Percentiles rank a stretch among this genome's conserved stretches.
phyloP scores from a whole-genome alignment of 92 coral and sea anemone genomes.

The Paragorgia papillata region DNA sequence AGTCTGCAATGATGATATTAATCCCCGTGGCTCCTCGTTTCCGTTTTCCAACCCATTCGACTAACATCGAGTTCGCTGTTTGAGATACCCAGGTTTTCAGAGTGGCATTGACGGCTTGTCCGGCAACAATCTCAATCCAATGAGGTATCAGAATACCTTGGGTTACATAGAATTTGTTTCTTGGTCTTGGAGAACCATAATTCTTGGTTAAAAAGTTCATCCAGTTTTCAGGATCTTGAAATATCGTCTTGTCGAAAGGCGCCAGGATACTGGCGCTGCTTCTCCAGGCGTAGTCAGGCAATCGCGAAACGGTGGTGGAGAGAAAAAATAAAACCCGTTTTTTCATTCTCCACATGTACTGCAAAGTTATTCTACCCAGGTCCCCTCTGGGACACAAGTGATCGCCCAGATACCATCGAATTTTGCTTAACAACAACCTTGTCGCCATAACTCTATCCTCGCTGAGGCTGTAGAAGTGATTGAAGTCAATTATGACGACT shows the following conservation, averaged over 20 bases:
- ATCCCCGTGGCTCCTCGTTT: conserved; percentile 7
- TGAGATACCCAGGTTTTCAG: conserved; percentile 26
- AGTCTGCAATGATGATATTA: conserved; percentile 23
- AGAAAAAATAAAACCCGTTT: conserved; percentile 15
- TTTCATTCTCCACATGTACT: conserved; percentile 1
- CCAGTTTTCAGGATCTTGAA: conserved; percentile 31
- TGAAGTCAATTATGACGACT: conserved; percentile 12
- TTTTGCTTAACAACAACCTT: neutral
- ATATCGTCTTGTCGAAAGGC: conserved; percentile 1
- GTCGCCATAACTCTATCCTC: neutral
- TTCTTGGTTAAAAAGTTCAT: neutral
- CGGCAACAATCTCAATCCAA: conserved; percentile 21
- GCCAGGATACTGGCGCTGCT: neutral
- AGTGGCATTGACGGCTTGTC: conserved; percentile 25
- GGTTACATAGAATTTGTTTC: conserved; percentile 8
- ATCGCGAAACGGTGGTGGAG: neutral
- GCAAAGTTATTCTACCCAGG: neutral
- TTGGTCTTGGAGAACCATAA: conserved; percentile 1
- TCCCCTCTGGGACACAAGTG: conserved; percentile 21
- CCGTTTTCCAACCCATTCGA: conserved; percentile 22
- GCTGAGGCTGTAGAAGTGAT: neutral
- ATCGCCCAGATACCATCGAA: neutral
- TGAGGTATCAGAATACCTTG: conserved; percentile 16
- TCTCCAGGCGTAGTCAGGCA: conserved; percentile 15
- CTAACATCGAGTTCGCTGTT: conserved; percentile 14